Evolutionary conservation across 1,140 invertebrate species (phyloP).

Genomic region (Leptinotarsa defecta): DNA sequence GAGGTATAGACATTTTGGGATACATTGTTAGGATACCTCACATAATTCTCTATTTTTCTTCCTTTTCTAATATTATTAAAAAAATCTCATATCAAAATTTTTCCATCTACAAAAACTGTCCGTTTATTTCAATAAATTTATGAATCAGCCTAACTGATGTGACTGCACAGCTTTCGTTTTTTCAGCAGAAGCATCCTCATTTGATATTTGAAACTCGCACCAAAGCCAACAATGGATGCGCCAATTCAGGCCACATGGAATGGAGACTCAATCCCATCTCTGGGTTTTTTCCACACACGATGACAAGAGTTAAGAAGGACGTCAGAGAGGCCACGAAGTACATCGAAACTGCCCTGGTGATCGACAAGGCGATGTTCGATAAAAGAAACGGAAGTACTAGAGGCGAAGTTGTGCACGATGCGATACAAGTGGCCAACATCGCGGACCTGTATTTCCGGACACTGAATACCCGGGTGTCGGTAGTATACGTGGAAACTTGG

Average conservation of each 20-base stretch:
- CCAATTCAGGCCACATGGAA: conserved; percentile 77
- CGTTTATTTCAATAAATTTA: not conserved
- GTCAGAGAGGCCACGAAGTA: conserved; percentile 88
- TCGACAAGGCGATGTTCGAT: conserved; percentile 94
- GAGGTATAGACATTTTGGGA: too few species aligned
- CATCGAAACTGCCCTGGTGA: conserved; percentile 88
- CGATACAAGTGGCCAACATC: conserved; percentile 95
- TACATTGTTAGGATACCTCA: not conserved
- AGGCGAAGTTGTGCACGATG: conserved; percentile 89
- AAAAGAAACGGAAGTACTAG: conserved; percentile 87
- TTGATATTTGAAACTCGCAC: conserved; percentile 91
- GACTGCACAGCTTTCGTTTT: conserved; percentile 64
- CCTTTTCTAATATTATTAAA: not conserved
- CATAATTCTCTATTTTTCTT: not conserved
- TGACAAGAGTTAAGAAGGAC: conserved; percentile 65
- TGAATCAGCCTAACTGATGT: conserved; percentile 20
- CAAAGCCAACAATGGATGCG: conserved; percentile 86
- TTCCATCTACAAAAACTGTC: not conserved
- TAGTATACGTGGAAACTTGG: conserved; percentile 97
- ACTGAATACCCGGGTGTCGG: conserved; percentile 88
- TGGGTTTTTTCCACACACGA: conserved; percentile 50
- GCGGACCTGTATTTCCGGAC: conserved; percentile 84
- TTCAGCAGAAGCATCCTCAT: conserved; percentile 94
- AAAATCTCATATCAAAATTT: not conserved
- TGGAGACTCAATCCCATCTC: conserved; percentile 68